These are phyloP conservation scores for Drosophila simulans DNA, from an alignment of 1,140 invertebrate genomes.

Conservation along the genomic window DNA sequence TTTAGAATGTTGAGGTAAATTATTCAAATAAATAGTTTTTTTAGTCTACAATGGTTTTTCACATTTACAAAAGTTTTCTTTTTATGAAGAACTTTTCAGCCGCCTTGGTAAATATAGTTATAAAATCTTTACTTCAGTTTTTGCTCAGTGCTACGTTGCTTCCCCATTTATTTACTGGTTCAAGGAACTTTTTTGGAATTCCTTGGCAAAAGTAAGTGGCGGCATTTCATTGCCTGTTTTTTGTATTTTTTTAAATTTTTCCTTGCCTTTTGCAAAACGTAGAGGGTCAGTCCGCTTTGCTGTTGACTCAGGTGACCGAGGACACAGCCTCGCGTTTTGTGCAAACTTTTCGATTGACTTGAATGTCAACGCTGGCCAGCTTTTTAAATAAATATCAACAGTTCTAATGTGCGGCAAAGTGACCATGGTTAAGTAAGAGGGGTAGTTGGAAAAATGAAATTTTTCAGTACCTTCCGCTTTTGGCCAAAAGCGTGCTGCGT, in stretches of 20 bases:
- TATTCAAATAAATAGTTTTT: too few relatives aligned
- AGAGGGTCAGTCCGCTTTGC: slow-evolving; percentile 17
- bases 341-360: slow-evolving; percentile 50
- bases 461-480: slow-evolving; percentile 34
- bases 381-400: slow-evolving; percentile 39
- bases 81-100: too few relatives aligned
- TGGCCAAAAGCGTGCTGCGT: background rate
- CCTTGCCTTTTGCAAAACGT: background rate
- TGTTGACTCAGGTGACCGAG: slow-evolving; percentile 39
- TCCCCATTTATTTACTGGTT: slow-evolving; percentile 17
- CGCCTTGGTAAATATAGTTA: too few relatives aligned
- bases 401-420: slow-evolving; percentile 41
- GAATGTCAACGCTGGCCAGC: slow-evolving; percentile 33
- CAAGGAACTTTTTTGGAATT: slow-evolving; percentile 47
- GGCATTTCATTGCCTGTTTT: slow-evolving; percentile 31
- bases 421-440: slow-evolving; percentile 4
- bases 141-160: background rate
- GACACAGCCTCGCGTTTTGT: slow-evolving; percentile 23
- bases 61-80: background rate
- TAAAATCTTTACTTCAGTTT: background rate
- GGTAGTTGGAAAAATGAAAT: background rate
- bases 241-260: too few relatives aligned
- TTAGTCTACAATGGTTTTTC: too few relatives aligned
- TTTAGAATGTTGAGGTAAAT: too few relatives aligned
- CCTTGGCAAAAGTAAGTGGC: slow-evolving; percentile 34